A percentile compares a stretch with the other conserved stretches of the same genome.
Conservation (phyloP, 37 sponge, comb jelly and placozoan genomes). For the Hormiphora californensis region DNA sequence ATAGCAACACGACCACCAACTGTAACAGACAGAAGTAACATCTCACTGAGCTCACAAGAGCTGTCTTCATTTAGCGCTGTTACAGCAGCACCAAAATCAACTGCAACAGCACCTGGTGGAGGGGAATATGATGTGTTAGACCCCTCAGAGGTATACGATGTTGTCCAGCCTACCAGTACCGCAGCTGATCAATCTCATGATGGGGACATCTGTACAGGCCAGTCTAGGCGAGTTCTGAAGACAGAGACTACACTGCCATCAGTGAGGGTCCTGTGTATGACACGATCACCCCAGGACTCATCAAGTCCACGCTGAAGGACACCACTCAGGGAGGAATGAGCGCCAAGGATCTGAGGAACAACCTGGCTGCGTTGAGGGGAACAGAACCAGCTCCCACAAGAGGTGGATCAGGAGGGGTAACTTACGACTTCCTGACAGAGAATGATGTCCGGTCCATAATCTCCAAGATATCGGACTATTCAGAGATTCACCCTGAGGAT, state of each 20-base stretch:
- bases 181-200: neutral
- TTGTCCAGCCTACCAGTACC: neutral
- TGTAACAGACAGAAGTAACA: too few species aligned
- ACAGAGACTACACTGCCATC: neutral
- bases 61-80: too few species aligned
- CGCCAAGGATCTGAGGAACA: neutral
- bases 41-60: too few species aligned
- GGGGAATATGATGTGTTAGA: neutral
- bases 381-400: neutral
- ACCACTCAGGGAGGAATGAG: neutral
- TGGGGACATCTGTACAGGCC: constrained; percentile 15
- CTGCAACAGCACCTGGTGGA: too few species aligned
- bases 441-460: neutral
- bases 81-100: too few species aligned
- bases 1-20: too few species aligned
- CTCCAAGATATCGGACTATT: neutral
- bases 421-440: neutral
- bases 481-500: neutral
- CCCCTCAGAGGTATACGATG: neutral
- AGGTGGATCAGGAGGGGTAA: neutral
- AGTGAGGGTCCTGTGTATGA: neutral
- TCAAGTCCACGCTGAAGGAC: neutral
- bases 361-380: neutral
- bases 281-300: neutral
- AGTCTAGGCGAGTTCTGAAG: neutral